Base-by-base conservation (phyloP, 2,888 invertebrate genomes). In the Liodrosophila aerea region DNA sequence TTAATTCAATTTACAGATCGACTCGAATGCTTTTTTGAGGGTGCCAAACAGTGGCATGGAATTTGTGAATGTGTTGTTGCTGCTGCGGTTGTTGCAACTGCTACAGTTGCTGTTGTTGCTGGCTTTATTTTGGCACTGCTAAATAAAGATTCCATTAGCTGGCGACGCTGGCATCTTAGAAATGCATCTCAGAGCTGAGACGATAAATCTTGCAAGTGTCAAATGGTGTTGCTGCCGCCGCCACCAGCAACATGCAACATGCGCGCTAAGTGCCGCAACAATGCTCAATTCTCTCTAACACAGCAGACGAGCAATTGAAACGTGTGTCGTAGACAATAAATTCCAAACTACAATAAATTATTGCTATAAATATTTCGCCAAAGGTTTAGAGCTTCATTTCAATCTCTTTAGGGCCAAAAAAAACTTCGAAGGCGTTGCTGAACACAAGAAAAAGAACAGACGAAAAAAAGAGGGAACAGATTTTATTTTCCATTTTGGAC, bases 131-230 rank as follows among this genome's bases (percentile, higher is more conserved):
- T 86, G 76, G 85, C 80, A 76, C 66, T 68, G 71, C 89, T 87
- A 89, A 89, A 88, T 88, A 88, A 88, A 89, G 88, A 89, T 87
- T 88, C 86, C 88, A 89, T 89, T 89, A 88, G 88, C 73, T 80
- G 81, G 81, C 77, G 73, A 53, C 67, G 64, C 69, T 68, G 87
- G 86, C 83, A 87, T 86, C 82, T 86, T 85, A 88, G 87, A 88
- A 88, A 86, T 87, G 88, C 83, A 86, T 83, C 80, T 54, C 64
- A 66, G 64, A 76, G 78, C 77, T 50, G 56, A 76, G 78, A 76
- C 88, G 81, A 89, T 88, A 88, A 88, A 88, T 89, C 87, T 87
- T 76, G 82, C 84, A 87, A 87, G 89, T 88, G 88, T 89, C 88
- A 88, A 88, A 87, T 47, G 47, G 41, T 22, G 50, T 13, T 31